Base-by-base conservation (phyloP, 2,888 invertebrate genomes). In the Oscheius sp. region DNA sequence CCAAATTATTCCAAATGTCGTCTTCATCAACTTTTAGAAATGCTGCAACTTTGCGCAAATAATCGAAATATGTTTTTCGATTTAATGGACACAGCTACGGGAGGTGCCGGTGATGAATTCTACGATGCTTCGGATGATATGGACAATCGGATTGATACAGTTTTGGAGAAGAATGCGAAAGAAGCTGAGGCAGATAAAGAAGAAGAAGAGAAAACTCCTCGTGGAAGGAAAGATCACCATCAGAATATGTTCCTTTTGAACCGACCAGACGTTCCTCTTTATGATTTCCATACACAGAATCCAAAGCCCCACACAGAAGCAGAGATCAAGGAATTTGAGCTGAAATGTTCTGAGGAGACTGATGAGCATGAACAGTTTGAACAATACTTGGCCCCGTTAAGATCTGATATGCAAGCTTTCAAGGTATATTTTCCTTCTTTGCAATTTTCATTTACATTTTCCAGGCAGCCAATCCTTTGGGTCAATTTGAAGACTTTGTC, bases 371-470 rank as follows among this genome's bases (percentile, higher is more conserved):
- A 21, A n/a, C 61, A 61, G 45, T 61, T 43, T 21, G 41, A 43
- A 13, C 29, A 43, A 23, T 61, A 61, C 41, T 43, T 61, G n/a
- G 95, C 96, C 0, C 94, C 95, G 0, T 91, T 99, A 16, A 91
- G 94, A 0, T 96, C 97, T 0, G 99, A 99, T 88, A 97, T 98
- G 96, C 95, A 97, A 89, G 94, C 97, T 0, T 99, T 99, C 89
- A 99, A 98, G 91, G 96, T 84, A 18, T 1, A 23, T 23, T 6
- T 9, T 6, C 9, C 35, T 35, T 6, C 9, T 29, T 41, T 35
- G 21, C 43, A 13, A 27, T 69, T 63, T 41, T 3, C 2, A 18
- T 64, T 53, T 68, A 9, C 1, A 35, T 64, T 64, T 63, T n/a
- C n/a, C 29, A 92, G 92, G 93, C 98, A 1, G 98, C 98, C 2